Conservation (phyloP, 2,888 invertebrate genomes). For the Agonopterix arenella region DNA sequence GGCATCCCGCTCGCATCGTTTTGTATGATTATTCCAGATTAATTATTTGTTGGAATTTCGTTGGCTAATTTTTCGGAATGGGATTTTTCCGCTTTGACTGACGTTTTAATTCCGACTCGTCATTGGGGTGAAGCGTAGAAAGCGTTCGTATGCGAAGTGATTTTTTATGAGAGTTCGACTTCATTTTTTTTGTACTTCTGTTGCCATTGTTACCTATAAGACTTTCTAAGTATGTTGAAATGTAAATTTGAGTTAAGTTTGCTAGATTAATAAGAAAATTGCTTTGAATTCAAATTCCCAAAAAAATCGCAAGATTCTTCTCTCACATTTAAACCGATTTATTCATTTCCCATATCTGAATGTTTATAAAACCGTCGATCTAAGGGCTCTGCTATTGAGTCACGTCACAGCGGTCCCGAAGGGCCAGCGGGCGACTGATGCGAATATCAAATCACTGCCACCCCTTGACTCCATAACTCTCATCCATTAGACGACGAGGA, state of each 20-base stretch:
- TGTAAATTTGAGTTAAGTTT: too few species aligned
- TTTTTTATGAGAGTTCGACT: too few species aligned
- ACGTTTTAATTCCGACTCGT: conserved; percentile 69
- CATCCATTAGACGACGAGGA: conserved; percentile 58
- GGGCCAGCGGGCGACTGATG: conserved; percentile 35
- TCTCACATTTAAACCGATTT: conserved; percentile 29
- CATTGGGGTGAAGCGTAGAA: conserved; percentile 31
- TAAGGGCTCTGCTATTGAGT: conserved; percentile 51
- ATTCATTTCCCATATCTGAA: conserved; percentile 42
- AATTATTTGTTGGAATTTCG: conserved; percentile 75
- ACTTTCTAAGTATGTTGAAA: too few species aligned
- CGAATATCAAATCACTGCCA: conserved; percentile 70
- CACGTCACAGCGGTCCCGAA: conserved; percentile 59
- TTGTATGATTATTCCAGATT: conserved; percentile 77
- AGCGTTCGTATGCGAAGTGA: too few species aligned
- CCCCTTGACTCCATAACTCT: conserved; percentile 64
- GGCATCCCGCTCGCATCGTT: conserved; percentile 72
- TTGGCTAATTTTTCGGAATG: conserved; percentile 74
- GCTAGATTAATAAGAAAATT: too few species aligned
- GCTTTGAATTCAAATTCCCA: too few species aligned
- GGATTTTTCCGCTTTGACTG: conserved; percentile 73
- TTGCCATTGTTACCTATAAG: too few species aligned
- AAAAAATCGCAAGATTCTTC: neutral
- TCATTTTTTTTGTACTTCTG: too few species aligned
- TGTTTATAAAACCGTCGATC: conserved; percentile 50